Percentiles rank a stretch among this genome's conserved stretches.
phyloP scores from a whole-genome alignment of 2,113 vertebrate species.

The Casuarius casuarius region DNA sequence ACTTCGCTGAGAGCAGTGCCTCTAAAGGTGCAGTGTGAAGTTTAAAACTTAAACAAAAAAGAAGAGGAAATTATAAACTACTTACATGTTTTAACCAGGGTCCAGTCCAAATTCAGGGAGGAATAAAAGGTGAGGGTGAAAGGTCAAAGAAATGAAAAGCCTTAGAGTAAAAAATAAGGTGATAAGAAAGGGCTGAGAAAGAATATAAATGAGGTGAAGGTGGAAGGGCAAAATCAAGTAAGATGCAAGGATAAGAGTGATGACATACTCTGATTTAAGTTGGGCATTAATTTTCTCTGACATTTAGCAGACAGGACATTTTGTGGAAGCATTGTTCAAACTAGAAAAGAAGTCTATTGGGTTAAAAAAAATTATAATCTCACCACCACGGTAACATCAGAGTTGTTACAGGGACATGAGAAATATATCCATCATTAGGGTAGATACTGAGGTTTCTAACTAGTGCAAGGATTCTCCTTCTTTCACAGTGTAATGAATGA shows the following conservation, averaged over 20 bases:
- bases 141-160: background rate
- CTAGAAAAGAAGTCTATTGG: background rate
- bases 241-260: background rate
- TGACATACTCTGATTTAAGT: background rate
- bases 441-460: background rate
- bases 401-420: background rate
- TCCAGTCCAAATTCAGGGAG: background rate
- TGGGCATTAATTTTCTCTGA: background rate
- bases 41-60: conserved; percentile 15
- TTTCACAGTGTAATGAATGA: background rate
- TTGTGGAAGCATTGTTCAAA: background rate
- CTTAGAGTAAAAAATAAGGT: background rate
- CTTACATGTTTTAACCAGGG: background rate
- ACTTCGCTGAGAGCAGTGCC: conserved; percentile 42
- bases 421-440: background rate
- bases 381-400: background rate
- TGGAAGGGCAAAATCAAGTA: background rate
- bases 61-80: background rate
- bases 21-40: conserved; percentile 9
- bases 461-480: background rate
- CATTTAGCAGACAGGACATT: background rate
- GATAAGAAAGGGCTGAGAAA: background rate
- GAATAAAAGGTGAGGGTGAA: background rate
- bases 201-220: background rate
- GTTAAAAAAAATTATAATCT: background rate